Conservation (phyloP, 2,888 invertebrate species). For the Tribolium freemani region DNA sequence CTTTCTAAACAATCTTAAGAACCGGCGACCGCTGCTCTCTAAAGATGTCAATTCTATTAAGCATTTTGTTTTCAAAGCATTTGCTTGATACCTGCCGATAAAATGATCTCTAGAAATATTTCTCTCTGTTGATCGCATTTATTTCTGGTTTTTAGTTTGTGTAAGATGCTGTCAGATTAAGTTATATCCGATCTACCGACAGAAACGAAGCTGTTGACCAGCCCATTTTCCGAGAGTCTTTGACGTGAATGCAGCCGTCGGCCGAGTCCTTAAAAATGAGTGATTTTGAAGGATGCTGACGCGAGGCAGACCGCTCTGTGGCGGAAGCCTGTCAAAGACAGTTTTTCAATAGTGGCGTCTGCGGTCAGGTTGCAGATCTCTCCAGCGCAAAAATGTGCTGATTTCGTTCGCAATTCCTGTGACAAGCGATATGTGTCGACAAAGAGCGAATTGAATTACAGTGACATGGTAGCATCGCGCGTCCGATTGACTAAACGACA, state of each 20-base stretch:
- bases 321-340: conserved; percentile 40
- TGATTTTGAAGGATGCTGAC: conserved; percentile 34
- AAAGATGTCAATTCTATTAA: background rate
- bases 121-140: background rate
- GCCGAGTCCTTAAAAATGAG: conserved; percentile 30
- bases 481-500: conserved; percentile 54
- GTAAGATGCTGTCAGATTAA: conserved; percentile 5
- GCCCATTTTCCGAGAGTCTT: conserved; percentile 10
- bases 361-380: conserved; percentile 49
- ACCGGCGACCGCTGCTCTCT: background rate
- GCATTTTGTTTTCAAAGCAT: background rate
- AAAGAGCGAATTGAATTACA: conserved; percentile 60
- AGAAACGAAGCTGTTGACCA: conserved; percentile 14
- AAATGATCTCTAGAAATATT: background rate
- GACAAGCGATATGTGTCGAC: conserved; percentile 61
- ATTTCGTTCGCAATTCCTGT: conserved; percentile 59
- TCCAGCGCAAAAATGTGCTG: conserved; percentile 57
- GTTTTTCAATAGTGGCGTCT: conserved; percentile 48
- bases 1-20: background rate
- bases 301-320: conserved; percentile 13
- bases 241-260: conserved; percentile 19
- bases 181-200: background rate
- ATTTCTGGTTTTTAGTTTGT: conserved; percentile 4
- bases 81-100: background rate
- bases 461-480: conserved; percentile 52